These are phyloP conservation scores for Caenorhabditis afra DNA, from an alignment of 2,888 invertebrate genomes.

Conservation along the genomic window DNA sequence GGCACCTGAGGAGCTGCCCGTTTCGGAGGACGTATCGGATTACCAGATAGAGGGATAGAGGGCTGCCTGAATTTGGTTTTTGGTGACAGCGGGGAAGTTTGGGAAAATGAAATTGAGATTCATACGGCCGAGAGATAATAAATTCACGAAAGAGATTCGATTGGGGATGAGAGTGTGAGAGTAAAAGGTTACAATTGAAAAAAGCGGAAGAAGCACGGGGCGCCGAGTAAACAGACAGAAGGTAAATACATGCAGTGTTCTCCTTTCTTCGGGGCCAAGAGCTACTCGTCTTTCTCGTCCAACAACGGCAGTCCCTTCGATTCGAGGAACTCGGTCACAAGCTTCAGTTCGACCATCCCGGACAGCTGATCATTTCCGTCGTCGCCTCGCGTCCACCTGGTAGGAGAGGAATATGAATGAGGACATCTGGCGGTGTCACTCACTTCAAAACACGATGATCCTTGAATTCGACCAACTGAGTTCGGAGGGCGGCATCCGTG, in stretches of 20 bases:
- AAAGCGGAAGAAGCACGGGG: conserved; percentile 28
- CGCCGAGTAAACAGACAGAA: conserved; percentile 50
- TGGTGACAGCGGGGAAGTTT: conserved; percentile 4
- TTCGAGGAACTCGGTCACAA: conserved; percentile 65
- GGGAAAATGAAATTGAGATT: conserved; percentile 27
- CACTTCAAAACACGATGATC: conserved; percentile 92
- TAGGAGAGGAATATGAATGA: conserved; percentile 5
- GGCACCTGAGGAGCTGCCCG: conserved; percentile 36
- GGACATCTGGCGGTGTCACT: conserved; percentile 21
- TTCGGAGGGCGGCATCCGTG: conserved; percentile 91
- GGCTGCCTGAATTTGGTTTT: conserved; percentile 22
- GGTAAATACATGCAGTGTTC: conserved; percentile 50
- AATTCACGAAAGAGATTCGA: conserved; percentile 1
- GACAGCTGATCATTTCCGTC: conserved; percentile 69
- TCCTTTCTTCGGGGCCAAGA: conserved; percentile 2
- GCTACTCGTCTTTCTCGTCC: conserved; percentile 48
- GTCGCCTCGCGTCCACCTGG: conserved; percentile 62
- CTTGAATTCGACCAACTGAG: conserved; percentile 91
- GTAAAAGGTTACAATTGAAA: conserved; percentile 44
- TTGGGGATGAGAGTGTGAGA: conserved; percentile 20
- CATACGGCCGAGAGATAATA: conserved; percentile 11
- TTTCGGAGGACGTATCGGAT: conserved; percentile 41
- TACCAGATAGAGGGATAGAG: conserved; percentile 21
- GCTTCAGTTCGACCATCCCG: conserved; percentile 63
- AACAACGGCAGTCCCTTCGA: conserved; percentile 60